phyloP scores from a whole-genome alignment of 2,113 vertebrate genomes.

The Rynchops niger region DNA sequence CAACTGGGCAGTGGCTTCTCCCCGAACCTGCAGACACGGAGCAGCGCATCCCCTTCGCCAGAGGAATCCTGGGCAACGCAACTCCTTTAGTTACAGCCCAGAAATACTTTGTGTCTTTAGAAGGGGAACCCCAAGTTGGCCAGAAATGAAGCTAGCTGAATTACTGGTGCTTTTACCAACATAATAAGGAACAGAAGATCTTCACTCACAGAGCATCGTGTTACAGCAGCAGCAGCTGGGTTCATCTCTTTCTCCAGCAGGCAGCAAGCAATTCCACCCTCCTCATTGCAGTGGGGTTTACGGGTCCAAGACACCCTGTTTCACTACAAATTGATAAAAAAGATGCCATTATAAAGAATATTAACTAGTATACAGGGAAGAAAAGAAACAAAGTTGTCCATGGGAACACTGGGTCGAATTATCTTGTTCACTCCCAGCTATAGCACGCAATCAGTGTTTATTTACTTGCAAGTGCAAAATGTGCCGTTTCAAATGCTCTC shows the following conservation, averaged over 20 bases:
- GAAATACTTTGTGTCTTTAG: neutral
- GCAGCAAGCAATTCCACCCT: neutral
- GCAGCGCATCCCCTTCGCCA: neutral
- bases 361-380: neutral
- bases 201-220: neutral
- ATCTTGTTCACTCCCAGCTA: neutral
- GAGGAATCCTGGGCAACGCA: neutral
- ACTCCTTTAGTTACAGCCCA: neutral
- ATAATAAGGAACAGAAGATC: neutral
- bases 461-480: conserved; percentile 28
- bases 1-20: neutral
- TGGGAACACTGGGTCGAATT: neutral
- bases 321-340: neutral
- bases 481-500: conserved; percentile 13
- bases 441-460: neutral
- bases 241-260: neutral
- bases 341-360: neutral
- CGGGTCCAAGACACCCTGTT: neutral
- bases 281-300: neutral
- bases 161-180: neutral
- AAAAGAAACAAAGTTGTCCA: neutral
- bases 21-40: neutral
- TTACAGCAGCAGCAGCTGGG: neutral
- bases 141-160: neutral
- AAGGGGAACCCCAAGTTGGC: neutral